Conservation (phyloP, 2,797 vertebrate genomes). For the Xerus rutilus region DNA sequence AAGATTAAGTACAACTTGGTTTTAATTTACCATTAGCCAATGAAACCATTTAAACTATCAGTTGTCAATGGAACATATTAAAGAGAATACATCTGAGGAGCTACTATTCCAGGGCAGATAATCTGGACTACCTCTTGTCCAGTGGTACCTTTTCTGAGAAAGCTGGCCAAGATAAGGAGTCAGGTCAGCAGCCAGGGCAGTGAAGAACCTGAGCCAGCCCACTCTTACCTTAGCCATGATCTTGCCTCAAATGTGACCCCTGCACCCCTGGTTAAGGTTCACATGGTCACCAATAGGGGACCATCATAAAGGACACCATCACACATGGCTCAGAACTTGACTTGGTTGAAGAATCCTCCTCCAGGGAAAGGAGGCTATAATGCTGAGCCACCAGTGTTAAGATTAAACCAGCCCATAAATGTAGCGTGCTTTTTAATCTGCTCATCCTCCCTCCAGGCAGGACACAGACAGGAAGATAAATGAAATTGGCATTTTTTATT, state of each 20-base stretch:
- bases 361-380: neutral
- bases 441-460: slow-evolving; percentile 63
- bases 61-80: neutral
- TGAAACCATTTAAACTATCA: neutral
- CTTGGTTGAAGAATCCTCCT: neutral
- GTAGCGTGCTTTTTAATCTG: slow-evolving; percentile 69
- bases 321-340: neutral
- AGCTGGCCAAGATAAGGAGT: neutral
- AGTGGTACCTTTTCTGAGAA: neutral
- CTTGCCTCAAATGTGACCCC: neutral
- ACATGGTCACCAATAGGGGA: neutral
- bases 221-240: neutral
- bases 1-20: neutral
- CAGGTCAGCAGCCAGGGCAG: neutral
- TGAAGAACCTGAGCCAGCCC: neutral
- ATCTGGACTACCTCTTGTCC: neutral
- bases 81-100: neutral
- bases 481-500: slow-evolving; percentile 81
- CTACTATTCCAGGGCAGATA: neutral
- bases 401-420: slow-evolving; percentile 65
- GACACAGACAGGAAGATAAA: slow-evolving; percentile 78
- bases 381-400: slow-evolving; percentile 31
- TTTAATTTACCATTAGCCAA: neutral
- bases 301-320: neutral
- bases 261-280: neutral